Evolutionary conservation across 1,140 invertebrate genomes (phyloP).

Genomic region (Diorhabda elongata): DNA sequence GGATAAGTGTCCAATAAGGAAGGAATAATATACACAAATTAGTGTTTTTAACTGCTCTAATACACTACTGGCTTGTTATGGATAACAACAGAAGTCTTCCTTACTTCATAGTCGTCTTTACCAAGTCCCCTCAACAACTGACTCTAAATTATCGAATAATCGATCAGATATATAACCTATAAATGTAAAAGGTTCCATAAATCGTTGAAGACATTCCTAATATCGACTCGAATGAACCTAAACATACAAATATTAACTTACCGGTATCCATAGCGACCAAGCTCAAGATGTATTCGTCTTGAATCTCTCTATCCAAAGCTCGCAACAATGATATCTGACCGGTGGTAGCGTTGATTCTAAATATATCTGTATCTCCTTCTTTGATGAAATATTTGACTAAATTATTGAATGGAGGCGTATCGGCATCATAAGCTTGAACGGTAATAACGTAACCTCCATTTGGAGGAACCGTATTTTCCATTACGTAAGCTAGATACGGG

Average conservation of each 20-base stretch:
- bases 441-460: slow-evolving; percentile 72
- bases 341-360: slow-evolving; percentile 82
- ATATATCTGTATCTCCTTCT: slow-evolving; percentile 83
- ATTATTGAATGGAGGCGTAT: slow-evolving; percentile 84
- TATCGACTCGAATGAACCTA: not conserved
- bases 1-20: too few relatives aligned
- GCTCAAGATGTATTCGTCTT: slow-evolving; percentile 76
- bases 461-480: slow-evolving; percentile 82
- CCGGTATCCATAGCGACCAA: slow-evolving; percentile 90
- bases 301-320: slow-evolving; percentile 77
- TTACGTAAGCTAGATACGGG: slow-evolving; percentile 86
- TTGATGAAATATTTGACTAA: slow-evolving; percentile 89
- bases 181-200: too few relatives aligned
- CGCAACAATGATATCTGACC: slow-evolving; percentile 80
- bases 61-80: too few relatives aligned
- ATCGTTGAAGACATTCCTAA: not conserved
- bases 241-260: slow-evolving; percentile 49
- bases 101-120: too few relatives aligned
- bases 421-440: slow-evolving; percentile 82
- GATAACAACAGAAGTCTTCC: too few relatives aligned
- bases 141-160: too few relatives aligned
- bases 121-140: too few relatives aligned
- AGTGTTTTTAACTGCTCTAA: too few relatives aligned
- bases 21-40: too few relatives aligned
- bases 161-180: too few relatives aligned